Evolutionary conservation across 2,113 vertebrate genomes (phyloP).

Genomic region (Elachura formosa): DNA sequence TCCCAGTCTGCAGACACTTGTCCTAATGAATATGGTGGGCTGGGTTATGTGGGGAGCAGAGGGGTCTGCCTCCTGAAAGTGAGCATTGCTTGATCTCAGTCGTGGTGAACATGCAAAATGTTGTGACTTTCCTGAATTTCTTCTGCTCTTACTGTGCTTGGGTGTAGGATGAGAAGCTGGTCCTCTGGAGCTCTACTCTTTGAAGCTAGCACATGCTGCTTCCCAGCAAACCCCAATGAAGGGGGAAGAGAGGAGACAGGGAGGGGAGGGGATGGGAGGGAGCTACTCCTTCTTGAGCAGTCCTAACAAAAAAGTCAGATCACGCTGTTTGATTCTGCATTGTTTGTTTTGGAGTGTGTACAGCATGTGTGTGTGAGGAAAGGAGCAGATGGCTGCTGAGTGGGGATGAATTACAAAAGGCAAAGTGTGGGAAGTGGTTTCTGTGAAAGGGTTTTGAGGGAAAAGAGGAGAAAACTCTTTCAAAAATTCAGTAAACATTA

Average conservation of each 20-base stretch:
- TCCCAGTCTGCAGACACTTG: accelerated
- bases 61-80: not conserved
- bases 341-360: slow-evolving; percentile 14
- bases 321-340: not conserved
- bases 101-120: accelerated
- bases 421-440: not conserved
- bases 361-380: not conserved
- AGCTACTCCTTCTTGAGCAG: not conserved
- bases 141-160: not conserved
- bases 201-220: not conserved
- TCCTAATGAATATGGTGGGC: not conserved
- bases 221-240: not conserved
- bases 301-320: not conserved
- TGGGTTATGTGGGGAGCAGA: accelerated
- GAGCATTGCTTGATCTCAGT: accelerated
- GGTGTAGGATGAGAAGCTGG: not conserved
- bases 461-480: not conserved
- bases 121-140: not conserved
- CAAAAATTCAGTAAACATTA: not conserved
- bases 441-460: slow-evolving; percentile 15
- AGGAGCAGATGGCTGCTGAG: slow-evolving; percentile 40
- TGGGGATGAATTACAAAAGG: slow-evolving; percentile 2
- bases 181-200: not conserved
- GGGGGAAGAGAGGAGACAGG: not conserved
- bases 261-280: not conserved